These are phyloP conservation scores for Dugesia japonica DNA, from an alignment of 2,888 invertebrate genomes.

Conservation along the genomic window DNA sequence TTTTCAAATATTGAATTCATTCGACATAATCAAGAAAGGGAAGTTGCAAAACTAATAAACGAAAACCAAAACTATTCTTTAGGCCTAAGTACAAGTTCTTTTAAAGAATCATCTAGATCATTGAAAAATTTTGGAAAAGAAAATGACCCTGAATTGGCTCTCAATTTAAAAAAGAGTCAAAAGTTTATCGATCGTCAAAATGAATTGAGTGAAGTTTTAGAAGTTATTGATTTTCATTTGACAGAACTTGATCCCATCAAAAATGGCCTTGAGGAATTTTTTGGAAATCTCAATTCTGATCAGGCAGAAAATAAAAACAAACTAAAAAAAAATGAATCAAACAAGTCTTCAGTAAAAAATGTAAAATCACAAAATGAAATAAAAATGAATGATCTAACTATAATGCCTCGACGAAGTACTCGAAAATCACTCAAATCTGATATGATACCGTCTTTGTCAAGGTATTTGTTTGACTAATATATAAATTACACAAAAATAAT, in stretches of 20 bases:
- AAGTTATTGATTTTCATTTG: not conserved
- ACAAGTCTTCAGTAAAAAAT: not conserved
- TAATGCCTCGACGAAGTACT: constrained; percentile 23
- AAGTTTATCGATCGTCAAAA: not conserved
- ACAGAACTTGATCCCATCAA: not conserved
- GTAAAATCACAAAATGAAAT: not conserved
- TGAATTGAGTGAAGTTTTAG: not conserved
- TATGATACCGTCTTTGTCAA: not conserved
- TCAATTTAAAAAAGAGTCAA: not conserved
- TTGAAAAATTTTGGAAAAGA: not conserved
- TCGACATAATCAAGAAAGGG: not conserved
- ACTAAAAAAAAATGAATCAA: not conserved
- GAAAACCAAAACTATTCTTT: not conserved
- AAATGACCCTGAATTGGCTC: not conserved
- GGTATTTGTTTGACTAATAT: no score
- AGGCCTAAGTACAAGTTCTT: not conserved
- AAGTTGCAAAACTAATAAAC: not conserved
- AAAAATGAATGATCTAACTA: not conserved
- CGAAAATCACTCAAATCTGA: not conserved
- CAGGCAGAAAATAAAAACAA: not conserved
- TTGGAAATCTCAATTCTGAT: not conserved
- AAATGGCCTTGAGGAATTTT: not conserved
- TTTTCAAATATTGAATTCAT: not conserved
- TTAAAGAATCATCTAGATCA: not conserved
- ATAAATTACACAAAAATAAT: no score